Evolutionary conservation across 2,113 vertebrate species (phyloP).

Genomic region (Grus americana): DNA sequence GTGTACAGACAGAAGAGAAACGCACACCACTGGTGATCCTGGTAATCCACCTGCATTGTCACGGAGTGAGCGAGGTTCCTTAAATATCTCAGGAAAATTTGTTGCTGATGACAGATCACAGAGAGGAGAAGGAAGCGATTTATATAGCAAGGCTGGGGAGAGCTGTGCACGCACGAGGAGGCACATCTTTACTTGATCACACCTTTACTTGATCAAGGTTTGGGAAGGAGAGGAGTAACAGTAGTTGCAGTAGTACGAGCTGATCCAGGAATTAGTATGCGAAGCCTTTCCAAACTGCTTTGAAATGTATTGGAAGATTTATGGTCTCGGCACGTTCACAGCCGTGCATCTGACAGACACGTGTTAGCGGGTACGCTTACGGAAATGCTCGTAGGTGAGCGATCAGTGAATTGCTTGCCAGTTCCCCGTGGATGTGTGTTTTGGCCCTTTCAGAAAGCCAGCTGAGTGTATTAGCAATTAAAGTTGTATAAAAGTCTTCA

Average conservation of each 20-base stretch:
- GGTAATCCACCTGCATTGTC: background rate
- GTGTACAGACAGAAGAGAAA: background rate
- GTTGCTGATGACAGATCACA: background rate
- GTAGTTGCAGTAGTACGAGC: background rate
- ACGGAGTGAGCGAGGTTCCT: background rate
- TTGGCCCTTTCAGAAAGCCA: background rate
- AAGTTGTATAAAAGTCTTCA: background rate
- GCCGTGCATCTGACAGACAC: background rate
- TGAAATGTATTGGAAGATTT: background rate
- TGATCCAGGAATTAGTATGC: background rate
- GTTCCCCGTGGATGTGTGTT: background rate
- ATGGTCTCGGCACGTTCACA: background rate
- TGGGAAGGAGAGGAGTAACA: background rate
- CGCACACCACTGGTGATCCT: background rate
- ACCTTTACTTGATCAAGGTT: background rate
- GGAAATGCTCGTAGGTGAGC: background rate
- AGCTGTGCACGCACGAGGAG: background rate
- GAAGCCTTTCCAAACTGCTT: background rate
- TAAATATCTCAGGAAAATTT: background rate
- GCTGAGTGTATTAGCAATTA: background rate
- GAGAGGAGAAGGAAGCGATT: background rate
- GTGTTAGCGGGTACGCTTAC: accelerated
- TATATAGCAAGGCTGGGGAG: background rate
- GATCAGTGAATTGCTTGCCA: background rate
- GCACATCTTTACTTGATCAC: background rate